Evolutionary conservation across 2,113 vertebrate genomes (phyloP).

Genomic region (Sialia sialis): DNA sequence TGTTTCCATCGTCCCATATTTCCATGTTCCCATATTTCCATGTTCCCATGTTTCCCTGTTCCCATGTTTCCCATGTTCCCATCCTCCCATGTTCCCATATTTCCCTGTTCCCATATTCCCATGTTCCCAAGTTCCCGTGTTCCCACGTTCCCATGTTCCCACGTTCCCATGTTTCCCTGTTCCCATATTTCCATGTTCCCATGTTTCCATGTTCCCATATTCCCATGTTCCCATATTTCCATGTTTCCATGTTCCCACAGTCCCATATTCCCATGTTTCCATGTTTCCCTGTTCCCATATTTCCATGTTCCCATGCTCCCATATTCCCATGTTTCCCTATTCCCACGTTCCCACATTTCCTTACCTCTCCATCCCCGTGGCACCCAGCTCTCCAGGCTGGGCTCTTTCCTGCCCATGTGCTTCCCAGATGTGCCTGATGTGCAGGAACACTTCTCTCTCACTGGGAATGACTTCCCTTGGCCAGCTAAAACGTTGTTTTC

Average conservation of each 20-base stretch:
- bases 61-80: no score
- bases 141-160: no score
- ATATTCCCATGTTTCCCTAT: background rate
- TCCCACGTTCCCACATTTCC: background rate
- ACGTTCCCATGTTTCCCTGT: no score
- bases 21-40: background rate
- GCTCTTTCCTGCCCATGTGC: slow-evolving; percentile 36
- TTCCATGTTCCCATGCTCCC: background rate
- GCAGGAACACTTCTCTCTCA: background rate
- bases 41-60: background rate
- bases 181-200: no score
- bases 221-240: no score
- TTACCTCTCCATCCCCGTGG: background rate
- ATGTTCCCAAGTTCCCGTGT: no score
- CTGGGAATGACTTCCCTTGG: slow-evolving; percentile 5
- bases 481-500: background rate
- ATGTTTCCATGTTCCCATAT: no score
- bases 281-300: no score
- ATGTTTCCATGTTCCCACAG: no score
- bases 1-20: no score
- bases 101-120: no score
- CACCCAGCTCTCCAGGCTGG: slow-evolving; percentile 8
- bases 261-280: no score
- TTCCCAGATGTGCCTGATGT: slow-evolving; percentile 50
- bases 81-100: background rate